Evolutionary conservation across 2,113 vertebrate species (phyloP), one percentile per base, ranked within the genome.

Genomic region (Stomatorhinus ivindoensis): DNA sequence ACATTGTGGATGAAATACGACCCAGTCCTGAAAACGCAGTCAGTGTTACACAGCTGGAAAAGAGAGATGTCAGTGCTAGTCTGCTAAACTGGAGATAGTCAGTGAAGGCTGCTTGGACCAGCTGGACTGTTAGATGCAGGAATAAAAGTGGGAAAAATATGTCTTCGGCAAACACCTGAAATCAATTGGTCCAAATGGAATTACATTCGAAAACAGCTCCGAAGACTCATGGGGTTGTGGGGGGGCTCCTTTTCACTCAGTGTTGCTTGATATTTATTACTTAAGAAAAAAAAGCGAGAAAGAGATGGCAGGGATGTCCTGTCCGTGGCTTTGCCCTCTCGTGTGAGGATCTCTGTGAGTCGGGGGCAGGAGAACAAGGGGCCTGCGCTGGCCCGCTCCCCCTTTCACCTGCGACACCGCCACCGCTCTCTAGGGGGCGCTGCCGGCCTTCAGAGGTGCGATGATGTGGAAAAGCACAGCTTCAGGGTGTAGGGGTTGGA

Each of bases 401-500:
- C 21, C 55, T 48, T 7, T 65, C 47, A n/a, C 44, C 83, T 31
- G 42, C 58, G 31, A 76, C 85, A 17, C 48, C 8, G 11, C 47
- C 48, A 39, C 11, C 39, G 1, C n/a, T 4, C 48, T 47, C 55
- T 61, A 39, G 55, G 46, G 47, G 15, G 19, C 35, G 21, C 50
- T 17, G 48, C 2, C 39, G 17, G 24, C 39, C 15, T 92, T 97
- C 96, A 99, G 93, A 99, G 96, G 93, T 99, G 98, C 89, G 98
- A 99, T 55, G 98, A 99, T 42, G 98, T 99, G 92, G 98, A 99
- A 95, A 99, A 99, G 93, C 98, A 99, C 92, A 99, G 96, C 93
- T 99, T 99, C 96, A 99, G 92, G 55, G 98, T 99, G 80, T 99
- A 99, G 8, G 98, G 98, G 92, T 99, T 99, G 91, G 98, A 99